Conservation (phyloP, 2,113 vertebrate species). For the Callipepla squamata region DNA sequence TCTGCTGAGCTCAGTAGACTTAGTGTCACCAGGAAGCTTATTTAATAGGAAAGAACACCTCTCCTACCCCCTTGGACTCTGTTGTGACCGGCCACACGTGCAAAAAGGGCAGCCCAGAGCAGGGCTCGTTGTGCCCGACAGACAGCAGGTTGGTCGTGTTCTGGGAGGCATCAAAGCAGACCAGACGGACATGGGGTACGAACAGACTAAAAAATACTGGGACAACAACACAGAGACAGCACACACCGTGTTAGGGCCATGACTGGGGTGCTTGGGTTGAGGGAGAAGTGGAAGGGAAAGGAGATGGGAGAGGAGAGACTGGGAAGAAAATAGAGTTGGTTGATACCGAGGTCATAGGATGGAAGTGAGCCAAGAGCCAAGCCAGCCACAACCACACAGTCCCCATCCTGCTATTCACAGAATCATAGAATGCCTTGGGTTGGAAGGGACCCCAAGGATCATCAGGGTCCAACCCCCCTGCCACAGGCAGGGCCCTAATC, state of each 20-base stretch:
- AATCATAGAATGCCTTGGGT: too few species aligned
- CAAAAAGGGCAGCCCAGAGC: slow-evolving; percentile 37
- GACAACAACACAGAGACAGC: slow-evolving; percentile 72
- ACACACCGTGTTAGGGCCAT: slow-evolving; percentile 19
- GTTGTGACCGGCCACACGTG: slow-evolving; percentile 38
- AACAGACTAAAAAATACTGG: slow-evolving; percentile 68
- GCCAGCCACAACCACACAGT: neutral
- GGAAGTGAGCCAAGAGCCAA: slow-evolving; percentile 45
- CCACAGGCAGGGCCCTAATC: too few species aligned
- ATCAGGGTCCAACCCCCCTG: too few species aligned
- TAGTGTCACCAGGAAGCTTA: neutral
- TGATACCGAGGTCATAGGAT: neutral
- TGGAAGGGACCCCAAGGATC: too few species aligned
- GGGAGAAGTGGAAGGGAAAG: neutral
- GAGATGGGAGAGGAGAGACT: neutral
- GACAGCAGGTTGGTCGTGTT: slow-evolving; percentile 62
- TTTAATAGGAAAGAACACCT: slow-evolving; percentile 59
- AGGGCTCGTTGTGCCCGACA: neutral
- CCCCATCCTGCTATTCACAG: neutral
- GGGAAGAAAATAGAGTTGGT: neutral
- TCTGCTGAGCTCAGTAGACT: neutral
- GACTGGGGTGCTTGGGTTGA: neutral
- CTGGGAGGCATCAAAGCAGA: slow-evolving; percentile 56
- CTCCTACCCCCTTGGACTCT: slow-evolving; percentile 63
- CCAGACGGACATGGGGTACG: slow-evolving; percentile 57